Base-by-base conservation (phyloP, 2,888 invertebrate genomes). In the Hedychridium roseum region DNA sequence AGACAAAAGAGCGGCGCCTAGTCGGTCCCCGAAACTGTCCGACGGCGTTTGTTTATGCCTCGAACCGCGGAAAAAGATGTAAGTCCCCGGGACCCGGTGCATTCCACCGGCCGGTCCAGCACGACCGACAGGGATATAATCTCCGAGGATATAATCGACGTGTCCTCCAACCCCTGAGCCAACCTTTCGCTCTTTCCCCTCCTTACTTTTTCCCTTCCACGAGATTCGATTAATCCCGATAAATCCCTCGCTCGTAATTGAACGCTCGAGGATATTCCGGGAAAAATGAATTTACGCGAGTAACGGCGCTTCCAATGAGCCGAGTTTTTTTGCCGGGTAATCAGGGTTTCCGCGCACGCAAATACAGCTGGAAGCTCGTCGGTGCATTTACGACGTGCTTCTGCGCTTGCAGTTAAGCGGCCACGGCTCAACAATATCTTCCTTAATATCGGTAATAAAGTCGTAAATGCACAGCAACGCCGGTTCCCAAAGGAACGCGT, bases 1-100 rank as follows among this genome's bases (percentile, higher is more conserved):
- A 77, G 75, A 78, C 77, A 76, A 76, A 78, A 78, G 77, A 75
- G 73, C 76, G 76, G 76, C 77, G 78, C 77, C 74, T 77, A 76
- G 74, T 68, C 70, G 66, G 70, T 37, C 47, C 60, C 60, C 56
- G 59, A 68, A 68, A 70, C 72, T 71, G 71, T 72, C 72, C 68
- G 65, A 63, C 73, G 63, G 65, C 68, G 67, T 76, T 76, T 76
- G 74, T 78, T 78, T 76, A 76, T 76, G 76, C 70, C 71, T 61
- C 71, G 66, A 71, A 74, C 69, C 66, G 71, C 70, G 74, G 77
- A 78, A 78, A 78, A 77, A 78, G 78, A 77, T 75, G 76, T 76
- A 76, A 76, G 76, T 72, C 71, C 71, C 60, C 57, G 43, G 57
- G 60, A 43, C 60, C 66, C 54, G 63, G 56, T 68, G 70, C 75